Evolutionary conservation across 2,888 invertebrate species (phyloP), one percentile per base, ranked within the genome.

Genomic region (Cephalotes varians): DNA sequence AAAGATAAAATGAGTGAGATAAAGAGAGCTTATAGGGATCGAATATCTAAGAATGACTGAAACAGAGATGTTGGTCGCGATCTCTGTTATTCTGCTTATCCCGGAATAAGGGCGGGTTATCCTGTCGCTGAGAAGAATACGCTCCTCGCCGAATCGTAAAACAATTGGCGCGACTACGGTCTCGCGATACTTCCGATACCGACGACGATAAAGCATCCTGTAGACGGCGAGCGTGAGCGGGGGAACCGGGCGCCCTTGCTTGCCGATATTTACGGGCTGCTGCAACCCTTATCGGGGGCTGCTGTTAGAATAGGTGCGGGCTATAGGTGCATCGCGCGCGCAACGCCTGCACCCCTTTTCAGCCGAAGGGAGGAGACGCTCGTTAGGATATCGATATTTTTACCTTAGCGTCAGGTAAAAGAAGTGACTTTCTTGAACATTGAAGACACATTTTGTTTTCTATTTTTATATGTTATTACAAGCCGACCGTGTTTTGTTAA

Each of bases 241-340:
- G 58, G 51, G 47, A 12, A 31, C 15, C 49, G 58, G 51, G 58
- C 76, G 34, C 79, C 85, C 77, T 79, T 79, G 76, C 90, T 87
- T 88, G 88, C 88, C 91, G 90, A 93, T 93, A 93, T 93, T 93
- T 93, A 93, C 93, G 93, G 92, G 91, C 91, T 90, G 90, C 92
- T 76, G 90, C 88, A 86, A 82, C 87, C 92, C 92, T 90, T 91
- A 92, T 92, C 93, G 91, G 87, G 64, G 91, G 91, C 69, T 90
- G 86, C 76, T 87, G 89, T 86, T 91, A 89, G 90, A 91, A 93
- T 92, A 93, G 91, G 91, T 90, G 90, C 91, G 92, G 90, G 92
- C 74, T 47, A 34, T 89, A 90, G 91, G 85, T 91, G 89, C 90
- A 90, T 89, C 91, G 91, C 40, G 77, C 77, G 67, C 88, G 91